Conservation (phyloP, 2,797 vertebrate species). For the Hybognathus amarus region DNA sequence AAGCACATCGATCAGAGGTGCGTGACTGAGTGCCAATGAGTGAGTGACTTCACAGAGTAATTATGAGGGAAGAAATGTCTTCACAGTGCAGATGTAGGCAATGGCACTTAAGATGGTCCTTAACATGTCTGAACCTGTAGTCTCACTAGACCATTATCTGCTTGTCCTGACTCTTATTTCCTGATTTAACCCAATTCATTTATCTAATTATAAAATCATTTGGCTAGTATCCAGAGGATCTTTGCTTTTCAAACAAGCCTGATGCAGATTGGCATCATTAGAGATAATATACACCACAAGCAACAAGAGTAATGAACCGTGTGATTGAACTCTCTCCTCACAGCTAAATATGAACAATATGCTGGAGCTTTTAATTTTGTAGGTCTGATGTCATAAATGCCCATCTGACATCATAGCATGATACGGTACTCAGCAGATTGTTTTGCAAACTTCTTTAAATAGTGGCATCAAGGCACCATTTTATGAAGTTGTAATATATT, state of each 20-base stretch:
- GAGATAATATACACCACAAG: constrained; percentile 57
- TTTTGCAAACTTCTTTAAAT: not conserved
- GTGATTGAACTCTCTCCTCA: constrained; percentile 49
- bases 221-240: constrained; percentile 55
- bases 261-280: constrained; percentile 56
- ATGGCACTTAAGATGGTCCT: constrained; percentile 41
- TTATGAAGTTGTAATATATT: not conserved
- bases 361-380: constrained; percentile 34
- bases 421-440: not conserved
- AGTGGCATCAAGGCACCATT: not conserved
- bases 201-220: constrained; percentile 61
- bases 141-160: constrained; percentile 48
- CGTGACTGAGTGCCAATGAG: constrained; percentile 25
- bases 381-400: constrained; percentile 39
- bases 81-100: not conserved
- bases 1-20: constrained; percentile 29
- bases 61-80: constrained; percentile 28
- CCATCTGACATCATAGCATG: constrained; percentile 19
- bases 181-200: constrained; percentile 54
- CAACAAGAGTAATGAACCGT: constrained; percentile 59
- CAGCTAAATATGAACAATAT: constrained; percentile 52
- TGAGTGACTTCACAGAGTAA: constrained; percentile 47
- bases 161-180: constrained; percentile 52
- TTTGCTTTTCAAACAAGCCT: constrained; percentile 51
- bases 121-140: constrained; percentile 48